A percentile compares a stretch with the other conserved stretches of the same genome.
phyloP scores from a whole-genome alignment of 92 coral and sea anemone species.

The Palythoa grandiflora region DNA sequence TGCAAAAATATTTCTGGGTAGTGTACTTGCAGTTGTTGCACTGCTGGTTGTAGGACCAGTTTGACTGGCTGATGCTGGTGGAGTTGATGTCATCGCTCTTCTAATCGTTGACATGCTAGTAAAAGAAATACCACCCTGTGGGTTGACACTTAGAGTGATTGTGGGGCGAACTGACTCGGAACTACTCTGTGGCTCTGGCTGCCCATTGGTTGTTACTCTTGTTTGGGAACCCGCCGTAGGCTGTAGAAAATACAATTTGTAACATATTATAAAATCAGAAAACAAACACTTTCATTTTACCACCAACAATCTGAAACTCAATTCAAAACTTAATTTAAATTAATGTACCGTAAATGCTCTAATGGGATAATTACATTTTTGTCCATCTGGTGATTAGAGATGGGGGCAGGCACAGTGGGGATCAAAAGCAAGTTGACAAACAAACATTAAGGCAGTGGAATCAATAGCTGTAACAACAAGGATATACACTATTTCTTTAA shows the following conservation, averaged over 20 bases:
- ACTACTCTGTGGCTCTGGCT: slow-evolving; percentile 24
- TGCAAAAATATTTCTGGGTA: slow-evolving; percentile 46
- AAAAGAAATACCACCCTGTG: slow-evolving; percentile 80
- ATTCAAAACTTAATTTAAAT: too few species aligned
- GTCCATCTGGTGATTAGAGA: too few species aligned
- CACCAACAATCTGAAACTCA: too few species aligned
- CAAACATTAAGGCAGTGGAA: too few species aligned
- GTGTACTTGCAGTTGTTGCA: slow-evolving; percentile 39
- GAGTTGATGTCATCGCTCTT: slow-evolving; percentile 49
- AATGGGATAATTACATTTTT: too few species aligned
- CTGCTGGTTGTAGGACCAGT: slow-evolving; percentile 45
- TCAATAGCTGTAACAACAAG: too few species aligned
- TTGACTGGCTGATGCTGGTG: slow-evolving; percentile 52
- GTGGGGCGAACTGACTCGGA: slow-evolving; percentile 21
- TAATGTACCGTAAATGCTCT: too few species aligned
- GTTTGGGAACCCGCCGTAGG: slow-evolving; percentile 14
- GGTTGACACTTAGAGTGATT: slow-evolving; percentile 75
- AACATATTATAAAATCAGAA: too few species aligned
- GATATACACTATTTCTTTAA: too few species aligned
- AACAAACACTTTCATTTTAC: too few species aligned
- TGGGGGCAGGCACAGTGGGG: too few species aligned
- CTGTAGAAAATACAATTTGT: background rate
- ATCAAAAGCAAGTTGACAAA: too few species aligned
- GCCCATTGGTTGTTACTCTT: slow-evolving; percentile 4
- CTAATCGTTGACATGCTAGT: slow-evolving; percentile 78